Evolutionary conservation across 2,888 invertebrate species (phyloP).

Genomic region (Mylabris sibirica): DNA sequence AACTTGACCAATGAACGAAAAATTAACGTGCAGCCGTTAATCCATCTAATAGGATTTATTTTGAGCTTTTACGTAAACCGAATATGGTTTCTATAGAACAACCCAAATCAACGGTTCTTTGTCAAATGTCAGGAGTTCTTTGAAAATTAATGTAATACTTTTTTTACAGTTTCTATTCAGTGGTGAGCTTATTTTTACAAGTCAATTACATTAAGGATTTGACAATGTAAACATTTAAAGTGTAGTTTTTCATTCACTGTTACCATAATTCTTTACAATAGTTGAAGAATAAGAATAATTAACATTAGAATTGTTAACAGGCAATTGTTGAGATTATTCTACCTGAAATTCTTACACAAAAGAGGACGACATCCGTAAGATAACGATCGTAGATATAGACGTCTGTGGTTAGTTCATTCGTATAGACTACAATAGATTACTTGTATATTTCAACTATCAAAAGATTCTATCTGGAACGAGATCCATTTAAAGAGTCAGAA

Average conservation of each 20-base stretch:
- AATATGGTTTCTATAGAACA: background rate
- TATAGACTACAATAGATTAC: background rate
- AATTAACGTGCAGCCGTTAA: background rate
- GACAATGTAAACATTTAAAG: background rate
- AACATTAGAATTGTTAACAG: slow-evolving; percentile 2
- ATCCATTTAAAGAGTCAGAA: background rate
- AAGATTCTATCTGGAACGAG: slow-evolving; percentile 2
- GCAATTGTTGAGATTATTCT: background rate
- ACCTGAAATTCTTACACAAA: slow-evolving; percentile 2
- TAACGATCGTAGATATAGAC: background rate
- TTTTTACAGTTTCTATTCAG: background rate
- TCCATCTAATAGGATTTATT: background rate
- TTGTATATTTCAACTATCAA: background rate
- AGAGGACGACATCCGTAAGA: slow-evolving; percentile 6
- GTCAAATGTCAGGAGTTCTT: background rate
- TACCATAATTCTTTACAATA: background rate
- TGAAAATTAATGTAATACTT: background rate
- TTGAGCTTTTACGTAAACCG: background rate
- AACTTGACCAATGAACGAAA: background rate
- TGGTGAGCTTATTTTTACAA: background rate
- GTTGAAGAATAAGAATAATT: background rate
- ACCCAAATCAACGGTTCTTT: background rate
- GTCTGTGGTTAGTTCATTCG: background rate
- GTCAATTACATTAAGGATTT: background rate
- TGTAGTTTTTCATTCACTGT: background rate